Evolutionary conservation across 2,797 vertebrate species (phyloP).

Genomic region (Capromys pilorides): DNA sequence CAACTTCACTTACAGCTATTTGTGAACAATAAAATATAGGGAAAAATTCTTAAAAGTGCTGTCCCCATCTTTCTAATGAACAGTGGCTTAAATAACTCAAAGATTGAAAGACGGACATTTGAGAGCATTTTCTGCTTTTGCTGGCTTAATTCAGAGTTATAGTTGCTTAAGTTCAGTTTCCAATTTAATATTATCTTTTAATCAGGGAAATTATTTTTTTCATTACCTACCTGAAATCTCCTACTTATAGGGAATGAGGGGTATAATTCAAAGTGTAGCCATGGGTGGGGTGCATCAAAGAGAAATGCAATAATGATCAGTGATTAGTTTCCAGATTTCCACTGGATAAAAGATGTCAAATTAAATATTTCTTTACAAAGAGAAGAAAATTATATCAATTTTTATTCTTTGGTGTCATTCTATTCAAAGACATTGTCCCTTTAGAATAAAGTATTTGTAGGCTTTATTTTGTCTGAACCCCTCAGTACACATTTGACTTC

Average conservation of each 20-base stretch:
- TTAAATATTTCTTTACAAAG: constrained; percentile 66
- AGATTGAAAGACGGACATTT: constrained; percentile 27
- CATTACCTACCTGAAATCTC: constrained; percentile 54
- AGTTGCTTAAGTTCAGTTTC: constrained; percentile 54
- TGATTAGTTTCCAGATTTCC: constrained; percentile 69
- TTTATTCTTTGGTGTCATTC: constrained; percentile 66
- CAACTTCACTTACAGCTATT: neutral
- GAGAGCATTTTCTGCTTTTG: constrained; percentile 11
- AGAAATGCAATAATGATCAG: constrained; percentile 54
- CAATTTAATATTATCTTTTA: constrained; percentile 62
- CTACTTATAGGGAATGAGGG: neutral
- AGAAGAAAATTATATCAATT: constrained; percentile 59
- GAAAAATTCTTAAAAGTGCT: constrained; percentile 1
- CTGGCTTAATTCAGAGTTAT: constrained; percentile 52
- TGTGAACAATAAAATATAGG: constrained; percentile 6
- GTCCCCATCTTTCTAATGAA: constrained; percentile 34
- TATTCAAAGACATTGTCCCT: constrained; percentile 64
- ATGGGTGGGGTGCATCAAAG: constrained; percentile 52
- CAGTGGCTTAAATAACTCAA: neutral
- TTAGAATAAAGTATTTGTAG: constrained; percentile 66
- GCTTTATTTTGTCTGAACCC: constrained; percentile 58
- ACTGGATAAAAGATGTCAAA: constrained; percentile 71
- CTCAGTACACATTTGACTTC: constrained; percentile 62
- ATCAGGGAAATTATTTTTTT: constrained; percentile 53
- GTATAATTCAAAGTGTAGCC: constrained; percentile 54